Conservation (phyloP, 1,140 invertebrate genomes). For the Hycleus cichorii region DNA sequence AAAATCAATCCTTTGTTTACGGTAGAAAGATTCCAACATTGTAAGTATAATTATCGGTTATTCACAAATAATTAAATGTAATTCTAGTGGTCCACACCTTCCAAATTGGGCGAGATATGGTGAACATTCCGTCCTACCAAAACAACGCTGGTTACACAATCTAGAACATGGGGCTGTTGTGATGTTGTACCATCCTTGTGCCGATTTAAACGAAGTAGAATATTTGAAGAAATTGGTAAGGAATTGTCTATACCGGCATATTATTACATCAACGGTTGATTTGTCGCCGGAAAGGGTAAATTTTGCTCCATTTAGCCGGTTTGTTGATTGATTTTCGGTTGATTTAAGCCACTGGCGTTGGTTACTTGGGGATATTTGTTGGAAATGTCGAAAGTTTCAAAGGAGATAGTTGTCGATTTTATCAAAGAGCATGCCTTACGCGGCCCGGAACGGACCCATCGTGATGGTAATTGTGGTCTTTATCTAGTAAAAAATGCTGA, state of each 20-base stretch:
- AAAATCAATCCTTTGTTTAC: slow-evolving; percentile 62
- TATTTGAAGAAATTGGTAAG: slow-evolving; percentile 56
- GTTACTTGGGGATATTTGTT: slow-evolving; percentile 69
- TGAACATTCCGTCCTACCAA: slow-evolving; percentile 73
- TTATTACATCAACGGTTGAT: slow-evolving; percentile 68
- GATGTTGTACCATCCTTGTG: slow-evolving; percentile 84
- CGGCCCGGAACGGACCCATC: slow-evolving; percentile 55
- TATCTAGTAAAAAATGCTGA: slow-evolving; percentile 41
- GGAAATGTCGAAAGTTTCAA: slow-evolving; percentile 63
- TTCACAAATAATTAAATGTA: slow-evolving; percentile 8
- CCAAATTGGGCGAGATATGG: slow-evolving; percentile 77
- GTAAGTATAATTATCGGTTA: slow-evolving; percentile 44
- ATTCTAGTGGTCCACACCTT: slow-evolving; percentile 68
- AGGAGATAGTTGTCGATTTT: slow-evolving; percentile 50
- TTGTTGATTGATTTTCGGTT: too few relatives aligned
- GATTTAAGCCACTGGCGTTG: slow-evolving; percentile 63
- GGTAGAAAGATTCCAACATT: slow-evolving; percentile 55
- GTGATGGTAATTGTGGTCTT: slow-evolving; percentile 54
- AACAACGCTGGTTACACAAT: slow-evolving; percentile 77
- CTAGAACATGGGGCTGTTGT: slow-evolving; percentile 81
- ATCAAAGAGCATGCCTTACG: slow-evolving; percentile 58
- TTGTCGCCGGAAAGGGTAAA: slow-evolving; percentile 56
- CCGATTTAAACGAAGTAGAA: slow-evolving; percentile 58
- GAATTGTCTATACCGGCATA: slow-evolving; percentile 67
- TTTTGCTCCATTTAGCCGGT: neutral